Percentiles rank a stretch among this genome's conserved stretches.
Conservation (phyloP, 2,113 vertebrate genomes). For the Ceyx cyanopectus region DNA sequence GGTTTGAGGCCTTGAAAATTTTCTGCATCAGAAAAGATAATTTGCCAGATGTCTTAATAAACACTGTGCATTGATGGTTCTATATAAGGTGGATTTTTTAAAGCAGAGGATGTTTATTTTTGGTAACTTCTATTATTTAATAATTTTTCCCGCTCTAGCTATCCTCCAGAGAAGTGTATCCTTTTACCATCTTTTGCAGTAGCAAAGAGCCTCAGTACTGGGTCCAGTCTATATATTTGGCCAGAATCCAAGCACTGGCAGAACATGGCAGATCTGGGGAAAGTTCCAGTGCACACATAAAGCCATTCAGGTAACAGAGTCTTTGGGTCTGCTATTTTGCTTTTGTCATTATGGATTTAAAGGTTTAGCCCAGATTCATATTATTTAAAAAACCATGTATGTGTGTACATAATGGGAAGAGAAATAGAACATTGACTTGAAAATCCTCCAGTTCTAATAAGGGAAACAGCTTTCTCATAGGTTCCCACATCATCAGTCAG, state of each 20-base stretch:
- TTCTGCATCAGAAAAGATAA: constrained; percentile 50
- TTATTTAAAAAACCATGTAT: constrained; percentile 64
- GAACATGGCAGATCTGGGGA: neutral
- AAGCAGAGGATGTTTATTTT: constrained; percentile 70
- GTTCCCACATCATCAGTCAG: constrained; percentile 83
- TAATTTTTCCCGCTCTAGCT: constrained; percentile 64
- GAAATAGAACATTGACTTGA: constrained; percentile 51
- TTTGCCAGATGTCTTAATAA: constrained; percentile 61
- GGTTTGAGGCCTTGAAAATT: constrained; percentile 39
- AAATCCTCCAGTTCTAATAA: constrained; percentile 75
- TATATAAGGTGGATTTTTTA: constrained; percentile 43
- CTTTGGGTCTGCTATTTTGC: neutral
- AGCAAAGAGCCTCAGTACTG: neutral
- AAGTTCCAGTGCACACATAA: neutral
- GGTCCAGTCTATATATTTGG: neutral
- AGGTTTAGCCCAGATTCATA: neutral
- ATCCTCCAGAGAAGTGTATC: constrained; percentile 48
- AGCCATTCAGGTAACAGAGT: neutral
- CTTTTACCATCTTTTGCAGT: constrained; percentile 43
- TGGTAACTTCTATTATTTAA: constrained; percentile 66
- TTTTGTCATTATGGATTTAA: neutral
- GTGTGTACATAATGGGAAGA: constrained; percentile 48
- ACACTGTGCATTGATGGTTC: neutral
- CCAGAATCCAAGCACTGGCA: neutral
- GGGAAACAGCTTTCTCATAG: constrained; percentile 80